phyloP scores from a whole-genome alignment of 2,113 vertebrate species.

The Psilopsiagon aymara region DNA sequence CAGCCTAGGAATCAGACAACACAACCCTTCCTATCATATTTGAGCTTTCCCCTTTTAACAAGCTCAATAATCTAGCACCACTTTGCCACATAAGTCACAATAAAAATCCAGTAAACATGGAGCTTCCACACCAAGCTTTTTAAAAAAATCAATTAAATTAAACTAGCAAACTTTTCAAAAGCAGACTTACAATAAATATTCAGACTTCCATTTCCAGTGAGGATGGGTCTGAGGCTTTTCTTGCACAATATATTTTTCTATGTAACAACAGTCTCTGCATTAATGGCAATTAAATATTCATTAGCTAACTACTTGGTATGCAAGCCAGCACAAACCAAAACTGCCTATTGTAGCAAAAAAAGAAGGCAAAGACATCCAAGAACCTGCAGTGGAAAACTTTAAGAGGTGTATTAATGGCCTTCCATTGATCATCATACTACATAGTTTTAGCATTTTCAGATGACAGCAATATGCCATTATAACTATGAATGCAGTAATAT shows the following conservation, averaged over 20 bases:
- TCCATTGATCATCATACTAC: background rate
- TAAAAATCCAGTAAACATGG: background rate
- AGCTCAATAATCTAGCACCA: background rate
- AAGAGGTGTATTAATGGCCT: background rate
- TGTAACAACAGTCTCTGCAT: background rate
- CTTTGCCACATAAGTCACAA: background rate
- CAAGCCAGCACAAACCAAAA: constrained; percentile 1
- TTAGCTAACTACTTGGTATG: background rate
- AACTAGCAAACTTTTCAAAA: background rate
- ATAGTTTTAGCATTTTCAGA: background rate
- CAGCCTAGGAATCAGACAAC: background rate
- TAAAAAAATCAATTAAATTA: background rate
- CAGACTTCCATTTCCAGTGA: background rate
- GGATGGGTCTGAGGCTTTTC: background rate
- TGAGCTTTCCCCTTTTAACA: background rate
- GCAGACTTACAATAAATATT: background rate
- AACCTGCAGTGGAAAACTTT: background rate
- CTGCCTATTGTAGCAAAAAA: constrained; percentile 1
- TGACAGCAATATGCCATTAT: background rate
- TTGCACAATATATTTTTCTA: background rate
- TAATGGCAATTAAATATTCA: constrained; percentile 28
- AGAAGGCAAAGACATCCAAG: background rate
- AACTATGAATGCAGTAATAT: background rate
- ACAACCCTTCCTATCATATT: background rate
- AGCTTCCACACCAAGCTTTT: background rate